Evolutionary conservation across 2,113 vertebrate species (phyloP), one percentile per base, ranked within the genome.

Genomic region (Lonchura striata): DNA sequence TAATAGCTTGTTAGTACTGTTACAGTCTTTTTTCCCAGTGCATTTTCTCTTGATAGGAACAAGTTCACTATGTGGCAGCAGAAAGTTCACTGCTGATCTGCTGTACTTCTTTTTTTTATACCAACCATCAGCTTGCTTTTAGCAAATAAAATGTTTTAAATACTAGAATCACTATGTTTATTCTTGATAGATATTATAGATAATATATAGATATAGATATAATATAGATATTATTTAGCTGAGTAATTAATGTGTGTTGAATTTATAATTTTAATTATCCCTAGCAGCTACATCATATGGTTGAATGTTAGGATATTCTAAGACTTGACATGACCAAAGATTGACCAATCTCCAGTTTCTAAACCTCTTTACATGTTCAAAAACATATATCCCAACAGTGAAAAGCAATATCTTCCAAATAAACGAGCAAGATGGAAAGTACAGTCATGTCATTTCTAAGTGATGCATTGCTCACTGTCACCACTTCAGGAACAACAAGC

Each of bases 401-500:
- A 57, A 92, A 89, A 91, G 25, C 37, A 89, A 7, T 84, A 56
- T 30, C n/a, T 75, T 78, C 69, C 56, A 82, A 91, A 68, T 27
- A 90, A 82, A 72, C 0, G 7, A 68, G 53, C 37, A 94, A 85
- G 65, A 76, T 27, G 50, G 89, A 94, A 95, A 78, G 84, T 92
- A 95, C 61, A 84, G 78, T 80, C 84, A 44, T 79, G 87, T 89
- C 91, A 95, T 95, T 87, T 95, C 59, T 90, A 91, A 95, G 69
- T 82, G 91, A 94, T 82, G 87, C 59, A 87, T 95, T 90, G 61
- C 52, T 94, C 90, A 72, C 63, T 91, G 91, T 95, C 91, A 94
- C 63, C 82, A 53, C 88, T 90, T 94, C 63, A 80, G 70, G 82
- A 94, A 50, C 91, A 90, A 56, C 82, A 90, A 94, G 57, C 66